Base-by-base conservation (phyloP, 2,888 invertebrate species). In the Nesidiocoris tenuis region DNA sequence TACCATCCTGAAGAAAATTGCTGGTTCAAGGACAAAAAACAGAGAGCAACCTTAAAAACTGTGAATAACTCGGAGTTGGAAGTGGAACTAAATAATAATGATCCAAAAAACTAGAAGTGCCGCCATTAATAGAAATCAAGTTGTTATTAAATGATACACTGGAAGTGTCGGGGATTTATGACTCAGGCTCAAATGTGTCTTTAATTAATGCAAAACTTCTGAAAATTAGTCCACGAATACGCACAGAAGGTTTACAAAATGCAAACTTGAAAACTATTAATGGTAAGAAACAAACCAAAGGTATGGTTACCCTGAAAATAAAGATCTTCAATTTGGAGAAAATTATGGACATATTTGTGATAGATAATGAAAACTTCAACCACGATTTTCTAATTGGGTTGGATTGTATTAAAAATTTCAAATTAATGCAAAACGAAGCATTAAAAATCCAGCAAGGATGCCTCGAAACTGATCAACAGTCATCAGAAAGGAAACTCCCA, bases 1-100 rank as follows among this genome's bases (percentile, higher is more conserved):
- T 74, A 22, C n/a, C 65, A 74, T 24, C 64, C 67, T 1, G 64
- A 74, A 54, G 57, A 74, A 65, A 65, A 64, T 56, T 74, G 74
- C 22, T 64, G 65, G 56, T 57, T 23, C 12, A 74, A 64, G 57
- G 65, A 65, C 16, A 21, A 67, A 54, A 67, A 1, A 7, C 1
- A 55, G 56, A 5, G 56, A 55, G 1, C 67, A 22, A 23, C 18
- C 55, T 17, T 74, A 23, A 64, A 74, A 57, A 56, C 74, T n/a
- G 23, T 65, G 2, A 64, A 74, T 21, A 61, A 74, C 17, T 74
- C 74, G 0, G 54, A 64, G 19, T 64, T 64, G 64, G 74, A 74
- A 74, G 23, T 64, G 1, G 74, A 74, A 64, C 55, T 74, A 21
- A 74, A 74, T 16, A 55, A 19, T 1, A 19, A 25, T n/a, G 24